Conservation (phyloP, 30 jellyfish, hydroid and myxozoan species). For the Cassiopea andromeda region DNA sequence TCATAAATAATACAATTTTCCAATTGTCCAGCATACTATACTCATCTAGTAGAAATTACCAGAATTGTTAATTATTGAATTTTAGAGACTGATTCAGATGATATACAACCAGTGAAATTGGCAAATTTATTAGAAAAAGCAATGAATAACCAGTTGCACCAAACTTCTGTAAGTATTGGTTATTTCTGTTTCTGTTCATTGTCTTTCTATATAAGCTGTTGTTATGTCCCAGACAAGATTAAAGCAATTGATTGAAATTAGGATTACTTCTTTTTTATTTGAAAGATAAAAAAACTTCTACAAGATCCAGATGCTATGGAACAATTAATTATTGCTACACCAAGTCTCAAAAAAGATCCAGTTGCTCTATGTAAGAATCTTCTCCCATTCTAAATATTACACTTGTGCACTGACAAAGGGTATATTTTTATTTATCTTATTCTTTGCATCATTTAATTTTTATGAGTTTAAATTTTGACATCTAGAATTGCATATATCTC, state of each 20-base stretch:
- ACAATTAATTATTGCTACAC: constrained; percentile 58
- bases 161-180: constrained; percentile 55
- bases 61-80: not conserved
- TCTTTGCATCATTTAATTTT: no score
- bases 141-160: constrained; percentile 34
- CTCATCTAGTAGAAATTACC: no score
- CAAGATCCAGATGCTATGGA: constrained; percentile 64
- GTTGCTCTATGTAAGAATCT: constrained; percentile 64
- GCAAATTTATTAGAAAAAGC: constrained; percentile 54
- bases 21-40: no score
- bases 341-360: constrained; percentile 56
- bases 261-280: not conserved
- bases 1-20: no score
- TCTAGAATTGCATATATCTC: not conserved
- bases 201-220: not conserved
- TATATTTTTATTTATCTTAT: no score
- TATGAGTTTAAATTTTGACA: no score
- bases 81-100: not conserved
- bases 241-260: not conserved
- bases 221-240: not conserved
- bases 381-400: not conserved
- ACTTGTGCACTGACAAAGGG: not conserved
- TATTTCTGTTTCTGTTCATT: not conserved
- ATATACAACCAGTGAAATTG: constrained; percentile 23
- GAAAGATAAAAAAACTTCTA: constrained; percentile 43